Evolutionary conservation across 2,113 vertebrate genomes (phyloP), one percentile per base, ranked within the genome.

Genomic region (Suricata suricatta): DNA sequence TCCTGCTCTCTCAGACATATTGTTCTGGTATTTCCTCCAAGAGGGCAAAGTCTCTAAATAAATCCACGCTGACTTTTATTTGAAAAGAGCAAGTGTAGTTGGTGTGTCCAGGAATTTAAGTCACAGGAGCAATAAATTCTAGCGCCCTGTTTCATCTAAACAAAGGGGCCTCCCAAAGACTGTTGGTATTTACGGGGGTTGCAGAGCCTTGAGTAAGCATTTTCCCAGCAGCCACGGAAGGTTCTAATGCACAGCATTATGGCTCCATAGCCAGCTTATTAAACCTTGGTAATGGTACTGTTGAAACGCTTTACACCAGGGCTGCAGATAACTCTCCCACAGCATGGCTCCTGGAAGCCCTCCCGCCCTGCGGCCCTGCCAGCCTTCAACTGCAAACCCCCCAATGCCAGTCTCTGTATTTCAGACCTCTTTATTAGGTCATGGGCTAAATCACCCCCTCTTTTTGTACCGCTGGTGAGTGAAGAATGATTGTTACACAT

Each of bases 81-180:
- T 98, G 94, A 98, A 98, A 98, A 89, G 44, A 95, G 90, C 57
- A 96, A 97, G 16, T 57, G 17, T 81, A 89, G 29, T 88, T 98
- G 89, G 82, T 98, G 89, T 87, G 95, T 95, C 91, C 83, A 87
- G 86, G 31, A 97, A 95, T 81, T 97, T 69, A 92, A 92, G 63
- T 90, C 93, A 77, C 41, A 79, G 38, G 66, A 97, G 54, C 50
- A 97, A 98, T 98, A 98, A 97, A 97, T 97, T 97, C 94, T 60
- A 74, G n/a, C 76, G 38, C 15, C 5, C 72, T 85, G 52, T 71
- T 96, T 94, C 84, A 86, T 81, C 74, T 87, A 50, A 90, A 95
- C 91, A 95, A 93, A 97, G 90, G 52, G 9, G 71, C 71, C 90
- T 63, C 85, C 38, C 17, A 98, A 97, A 91, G 87, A 76, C 94